phyloP scores from a whole-genome alignment of 2,113 vertebrate genomes.

The Ochotona curzoniae region DNA sequence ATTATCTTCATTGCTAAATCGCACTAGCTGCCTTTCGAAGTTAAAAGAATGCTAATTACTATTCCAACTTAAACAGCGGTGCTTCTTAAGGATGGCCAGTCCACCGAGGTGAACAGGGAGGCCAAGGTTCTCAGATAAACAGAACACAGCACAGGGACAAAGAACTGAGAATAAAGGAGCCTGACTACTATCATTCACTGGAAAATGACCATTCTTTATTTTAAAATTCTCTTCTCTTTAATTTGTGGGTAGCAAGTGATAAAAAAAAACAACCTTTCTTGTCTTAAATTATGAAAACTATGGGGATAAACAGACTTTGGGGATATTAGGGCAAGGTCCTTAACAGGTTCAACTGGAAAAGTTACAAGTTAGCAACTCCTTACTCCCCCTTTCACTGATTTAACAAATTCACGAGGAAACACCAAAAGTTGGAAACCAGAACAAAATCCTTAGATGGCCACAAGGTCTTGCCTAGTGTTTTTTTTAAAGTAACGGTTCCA shows the following conservation, averaged over 20 bases:
- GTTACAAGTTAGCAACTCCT: not conserved
- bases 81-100: not conserved
- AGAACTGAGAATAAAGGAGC: not conserved
- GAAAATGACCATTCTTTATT: not conserved
- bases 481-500: not conserved
- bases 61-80: constrained; percentile 14
- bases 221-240: not conserved
- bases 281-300: not conserved
- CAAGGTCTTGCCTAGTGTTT: not conserved
- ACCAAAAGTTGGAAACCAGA: not conserved
- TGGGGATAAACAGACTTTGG: not conserved
- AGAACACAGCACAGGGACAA: fast-evolving
- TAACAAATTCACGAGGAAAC: not conserved
- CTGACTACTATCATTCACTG: not conserved
- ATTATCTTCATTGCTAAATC: constrained; percentile 33
- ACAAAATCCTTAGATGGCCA: not conserved
- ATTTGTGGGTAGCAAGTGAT: not conserved
- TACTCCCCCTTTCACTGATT: not conserved
- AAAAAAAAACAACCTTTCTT: not conserved
- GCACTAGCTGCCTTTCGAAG: not conserved
- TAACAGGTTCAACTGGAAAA: constrained; percentile 16
- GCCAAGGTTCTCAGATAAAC: not conserved
- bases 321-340: not conserved
- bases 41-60: constrained; percentile 40
- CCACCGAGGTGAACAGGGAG: not conserved